A percentile compares a stretch with the other conserved stretches of the same genome.
Conservation (phyloP, 2,113 vertebrate genomes). For the Todiramphus chloris region DNA sequence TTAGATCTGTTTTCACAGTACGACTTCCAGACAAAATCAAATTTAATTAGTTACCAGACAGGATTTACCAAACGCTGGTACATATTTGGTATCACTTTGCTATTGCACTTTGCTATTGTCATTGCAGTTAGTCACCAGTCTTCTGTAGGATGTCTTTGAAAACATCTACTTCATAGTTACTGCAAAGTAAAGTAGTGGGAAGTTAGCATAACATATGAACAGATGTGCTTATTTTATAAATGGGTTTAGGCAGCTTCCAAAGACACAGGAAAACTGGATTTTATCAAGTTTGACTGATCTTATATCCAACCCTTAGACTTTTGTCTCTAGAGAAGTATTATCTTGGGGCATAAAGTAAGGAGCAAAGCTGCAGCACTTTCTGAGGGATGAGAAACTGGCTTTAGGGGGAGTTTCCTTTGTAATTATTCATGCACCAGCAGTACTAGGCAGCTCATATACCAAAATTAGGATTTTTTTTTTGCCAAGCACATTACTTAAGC, state of each 20-base stretch:
- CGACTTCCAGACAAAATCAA: neutral
- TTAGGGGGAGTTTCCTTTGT: neutral
- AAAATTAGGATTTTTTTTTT: neutral
- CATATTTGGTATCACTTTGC: neutral
- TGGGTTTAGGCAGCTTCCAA: neutral
- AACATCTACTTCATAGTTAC: neutral
- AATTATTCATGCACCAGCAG: neutral
- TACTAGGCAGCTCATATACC: neutral
- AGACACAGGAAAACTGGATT: neutral
- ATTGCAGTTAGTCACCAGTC: neutral
- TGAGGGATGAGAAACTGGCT: neutral
- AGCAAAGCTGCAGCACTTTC: neutral
- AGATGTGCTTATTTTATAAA: neutral
- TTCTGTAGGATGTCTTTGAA: neutral
- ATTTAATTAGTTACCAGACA: neutral
- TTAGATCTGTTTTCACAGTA: neutral
- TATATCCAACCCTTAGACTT: neutral
- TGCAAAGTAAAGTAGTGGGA: neutral
- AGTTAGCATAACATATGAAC: neutral
- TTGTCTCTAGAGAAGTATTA: neutral
- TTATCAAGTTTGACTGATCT: neutral
- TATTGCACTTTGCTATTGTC: neutral
- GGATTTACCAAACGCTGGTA: neutral
- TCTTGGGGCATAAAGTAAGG: neutral
- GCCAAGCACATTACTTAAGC: neutral